These are phyloP conservation scores for Bombycilla garrulus DNA, from an alignment of 2,113 vertebrate genomes.

Conservation along the genomic window DNA sequence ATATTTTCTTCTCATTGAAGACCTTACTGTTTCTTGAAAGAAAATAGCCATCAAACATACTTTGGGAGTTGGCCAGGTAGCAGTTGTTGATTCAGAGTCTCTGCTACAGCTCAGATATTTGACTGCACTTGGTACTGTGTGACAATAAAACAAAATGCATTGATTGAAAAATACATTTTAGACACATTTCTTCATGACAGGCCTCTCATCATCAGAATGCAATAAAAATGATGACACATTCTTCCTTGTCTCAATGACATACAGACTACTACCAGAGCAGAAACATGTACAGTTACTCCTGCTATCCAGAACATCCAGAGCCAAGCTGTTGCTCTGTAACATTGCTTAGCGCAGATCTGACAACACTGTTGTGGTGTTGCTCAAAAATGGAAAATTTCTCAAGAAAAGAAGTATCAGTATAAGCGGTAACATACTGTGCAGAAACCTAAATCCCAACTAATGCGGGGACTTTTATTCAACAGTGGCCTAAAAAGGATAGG, in stretches of 20 bases:
- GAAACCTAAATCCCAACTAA: not conserved
- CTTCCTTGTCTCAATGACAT: not conserved
- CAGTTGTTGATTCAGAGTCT: slow-evolving; percentile 72
- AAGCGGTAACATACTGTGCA: not conserved
- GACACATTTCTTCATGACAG: not conserved
- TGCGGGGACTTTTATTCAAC: not conserved
- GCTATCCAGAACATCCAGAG: not conserved
- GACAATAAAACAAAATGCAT: not conserved
- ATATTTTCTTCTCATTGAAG: slow-evolving; percentile 64
- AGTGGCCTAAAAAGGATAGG: accelerated
- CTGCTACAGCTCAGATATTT: slow-evolving; percentile 75
- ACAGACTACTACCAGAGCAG: not conserved
- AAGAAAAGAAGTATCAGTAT: not conserved
- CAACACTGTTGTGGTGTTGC: not conserved
- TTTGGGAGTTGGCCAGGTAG: slow-evolving; percentile 70
- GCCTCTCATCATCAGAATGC: not conserved
- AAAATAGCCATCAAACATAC: slow-evolving; percentile 69
- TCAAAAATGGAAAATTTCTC: not conserved
- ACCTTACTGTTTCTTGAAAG: slow-evolving; percentile 76
- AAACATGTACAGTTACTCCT: not conserved
- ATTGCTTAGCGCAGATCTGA: not conserved
- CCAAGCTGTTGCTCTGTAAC: not conserved
- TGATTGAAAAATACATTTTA: not conserved
- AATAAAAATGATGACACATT: not conserved
- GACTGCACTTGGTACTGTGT: slow-evolving; percentile 74